Evolutionary conservation across 2,113 vertebrate species (phyloP).

Genomic region (Nothobranchius kuhntae): DNA sequence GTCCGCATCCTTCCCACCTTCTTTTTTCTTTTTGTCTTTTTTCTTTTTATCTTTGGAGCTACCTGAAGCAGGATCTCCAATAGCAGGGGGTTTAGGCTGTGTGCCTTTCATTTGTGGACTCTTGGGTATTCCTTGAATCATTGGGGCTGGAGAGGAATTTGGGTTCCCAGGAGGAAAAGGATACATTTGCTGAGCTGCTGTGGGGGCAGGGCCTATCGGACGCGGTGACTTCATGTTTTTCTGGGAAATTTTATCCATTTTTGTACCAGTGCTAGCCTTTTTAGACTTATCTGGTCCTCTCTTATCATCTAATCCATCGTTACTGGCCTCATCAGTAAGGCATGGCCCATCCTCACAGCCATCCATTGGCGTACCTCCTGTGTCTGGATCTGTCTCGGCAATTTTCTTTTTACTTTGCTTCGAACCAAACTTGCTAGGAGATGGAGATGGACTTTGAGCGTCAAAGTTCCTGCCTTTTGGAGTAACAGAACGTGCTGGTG

Average conservation of each 20-base stretch:
- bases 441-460: constrained; percentile 91
- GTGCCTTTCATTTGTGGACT: constrained; percentile 96
- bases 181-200: constrained; percentile 88
- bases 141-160: constrained; percentile 75
- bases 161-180: constrained; percentile 90
- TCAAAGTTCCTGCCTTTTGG: constrained; percentile 94
- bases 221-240: constrained; percentile 93
- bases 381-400: constrained; percentile 86
- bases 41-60: constrained; percentile 98
- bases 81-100: constrained; percentile 90
- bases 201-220: constrained; percentile 81
- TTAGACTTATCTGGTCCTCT: constrained; percentile 87
- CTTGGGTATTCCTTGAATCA: constrained; percentile 93
- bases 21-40: constrained; percentile 98
- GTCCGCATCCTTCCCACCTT: constrained; percentile 87
- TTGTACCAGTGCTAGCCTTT: constrained; percentile 82
- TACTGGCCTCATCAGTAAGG: constrained; percentile 92
- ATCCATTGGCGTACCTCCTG: constrained; percentile 83
- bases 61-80: constrained; percentile 88
- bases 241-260: constrained; percentile 88
- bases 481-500: constrained; percentile 91
- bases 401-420: constrained; percentile 95
- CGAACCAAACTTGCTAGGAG: constrained; percentile 89
- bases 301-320: constrained; percentile 93
- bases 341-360: constrained; percentile 92